These are phyloP conservation scores for Podarcis cretensis DNA, from an alignment of 2,113 vertebrate species.

Conservation along the genomic window DNA sequence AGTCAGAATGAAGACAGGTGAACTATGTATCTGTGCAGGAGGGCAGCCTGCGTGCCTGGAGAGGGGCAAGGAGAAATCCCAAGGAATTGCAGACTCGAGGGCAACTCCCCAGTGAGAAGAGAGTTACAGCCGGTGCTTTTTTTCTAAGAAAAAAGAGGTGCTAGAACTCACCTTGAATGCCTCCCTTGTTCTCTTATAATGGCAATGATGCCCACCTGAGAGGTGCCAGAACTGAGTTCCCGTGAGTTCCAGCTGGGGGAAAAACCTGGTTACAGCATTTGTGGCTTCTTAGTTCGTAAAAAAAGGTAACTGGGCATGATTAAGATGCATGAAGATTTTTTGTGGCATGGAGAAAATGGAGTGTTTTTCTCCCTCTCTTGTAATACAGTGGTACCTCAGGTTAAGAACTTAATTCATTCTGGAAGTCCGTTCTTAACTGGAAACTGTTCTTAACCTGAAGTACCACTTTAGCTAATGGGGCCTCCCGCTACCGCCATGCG, in stretches of 20 bases:
- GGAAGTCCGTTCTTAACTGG: no score
- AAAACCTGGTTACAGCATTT: no score
- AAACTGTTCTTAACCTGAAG: no score
- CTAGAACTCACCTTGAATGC: no score
- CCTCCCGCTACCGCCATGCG: no score
- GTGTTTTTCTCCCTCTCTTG: not conserved
- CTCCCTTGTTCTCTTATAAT: no score
- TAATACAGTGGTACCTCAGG: not conserved
- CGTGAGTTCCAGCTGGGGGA: no score
- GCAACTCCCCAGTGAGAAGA: not conserved
- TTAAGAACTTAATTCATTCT: no score
- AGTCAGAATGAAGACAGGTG: not conserved
- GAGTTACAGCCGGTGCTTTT: not conserved
- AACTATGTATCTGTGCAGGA: not conserved
- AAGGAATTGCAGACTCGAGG: not conserved
- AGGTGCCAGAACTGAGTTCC: no score
- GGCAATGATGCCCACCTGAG: no score
- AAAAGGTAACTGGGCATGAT: not conserved
- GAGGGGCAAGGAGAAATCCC: not conserved
- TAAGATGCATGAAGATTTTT: not conserved
- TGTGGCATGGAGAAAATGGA: not conserved
- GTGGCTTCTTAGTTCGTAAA: not conserved
- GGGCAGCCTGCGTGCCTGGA: not conserved
- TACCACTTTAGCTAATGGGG: no score
- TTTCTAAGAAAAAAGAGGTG: no score